Evolutionary conservation across 1,140 invertebrate genomes (phyloP), one percentile per base, ranked within the genome.

Genomic region (Anoplophora glabripennis): DNA sequence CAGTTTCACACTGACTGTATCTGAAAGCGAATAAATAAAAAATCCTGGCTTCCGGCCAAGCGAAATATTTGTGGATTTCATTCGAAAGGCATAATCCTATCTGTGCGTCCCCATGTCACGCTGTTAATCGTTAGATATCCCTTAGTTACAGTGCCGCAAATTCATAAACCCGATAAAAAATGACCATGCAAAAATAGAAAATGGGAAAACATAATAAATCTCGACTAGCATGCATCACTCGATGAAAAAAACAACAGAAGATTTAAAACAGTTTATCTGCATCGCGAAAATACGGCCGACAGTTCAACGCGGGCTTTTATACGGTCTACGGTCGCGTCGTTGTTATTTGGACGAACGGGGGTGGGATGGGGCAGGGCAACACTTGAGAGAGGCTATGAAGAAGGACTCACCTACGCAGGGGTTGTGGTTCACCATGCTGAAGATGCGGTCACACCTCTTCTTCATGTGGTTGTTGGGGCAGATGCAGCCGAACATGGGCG

Each of bases 401-500:
- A 28, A 38, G 33, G 75, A 88, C 90, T 92, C 83, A 94, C 92
- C 90, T 70, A 93, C 86, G 78, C 92, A 94, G 12, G 90, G 90
- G 80, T 94, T 93, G 77, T 92, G 88, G 81, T 94, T 92, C 70
- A 93, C 89, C 70, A 87, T 84, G 58, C 84, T 84, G 78, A 92
- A 93, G 74, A 93, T 90, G 66, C 86, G 80, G 74, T 94, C 89
- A 77, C 92, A 93, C 64, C 88, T 84, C 67, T 87, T 88, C 82
- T 92, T 92, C 79, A 88, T 86, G 75, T 90, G 87, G 67, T 90
- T 91, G 72, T 89, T 90, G 48, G 92, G 91, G 76, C 92, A 93
- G 64, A 93, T 93, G 78, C 91, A 93, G 10, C 92, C 92, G 75
- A 93, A 94, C 82, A 94, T 87, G 2, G 90, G 90, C 9, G 90